phyloP scores from a whole-genome alignment of 2,113 vertebrate genomes.

The Hystrix cristata region DNA sequence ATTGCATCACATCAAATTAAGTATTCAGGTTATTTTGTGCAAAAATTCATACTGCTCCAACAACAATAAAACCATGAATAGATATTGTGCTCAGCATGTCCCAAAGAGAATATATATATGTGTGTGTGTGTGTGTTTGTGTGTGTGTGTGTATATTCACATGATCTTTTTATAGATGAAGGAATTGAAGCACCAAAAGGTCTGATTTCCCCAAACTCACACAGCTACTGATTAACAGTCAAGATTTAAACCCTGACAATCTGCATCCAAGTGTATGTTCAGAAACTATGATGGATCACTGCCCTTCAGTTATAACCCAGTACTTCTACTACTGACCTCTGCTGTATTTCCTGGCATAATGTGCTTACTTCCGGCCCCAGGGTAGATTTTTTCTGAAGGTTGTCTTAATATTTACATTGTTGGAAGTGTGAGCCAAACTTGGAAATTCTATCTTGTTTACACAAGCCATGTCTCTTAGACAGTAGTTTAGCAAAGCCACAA shows the following conservation, averaged over 20 bases:
- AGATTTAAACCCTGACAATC: background rate
- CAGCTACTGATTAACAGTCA: background rate
- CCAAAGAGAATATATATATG: background rate
- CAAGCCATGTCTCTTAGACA: background rate
- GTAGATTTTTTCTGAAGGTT: background rate
- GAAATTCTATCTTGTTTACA: background rate
- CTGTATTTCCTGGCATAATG: background rate
- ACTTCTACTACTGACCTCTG: background rate
- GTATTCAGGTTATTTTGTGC: conserved; percentile 43
- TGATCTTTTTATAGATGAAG: conserved; percentile 47
- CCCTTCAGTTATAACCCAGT: background rate
- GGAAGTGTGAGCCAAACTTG: background rate
- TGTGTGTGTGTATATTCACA: background rate
- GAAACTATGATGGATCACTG: background rate
- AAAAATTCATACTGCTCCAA: background rate
- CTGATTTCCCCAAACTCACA: background rate
- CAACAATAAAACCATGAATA: background rate
- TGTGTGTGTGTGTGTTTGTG: background rate
- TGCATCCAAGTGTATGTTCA: background rate
- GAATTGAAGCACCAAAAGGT: conserved; percentile 21
- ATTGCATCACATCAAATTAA: background rate
- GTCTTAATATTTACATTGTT: background rate
- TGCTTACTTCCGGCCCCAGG: background rate
- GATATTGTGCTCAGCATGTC: background rate
- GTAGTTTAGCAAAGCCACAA: conserved; percentile 12